These are phyloP conservation scores for Zeus faber DNA, from an alignment of 2,113 vertebrate genomes.

Conservation along the genomic window DNA sequence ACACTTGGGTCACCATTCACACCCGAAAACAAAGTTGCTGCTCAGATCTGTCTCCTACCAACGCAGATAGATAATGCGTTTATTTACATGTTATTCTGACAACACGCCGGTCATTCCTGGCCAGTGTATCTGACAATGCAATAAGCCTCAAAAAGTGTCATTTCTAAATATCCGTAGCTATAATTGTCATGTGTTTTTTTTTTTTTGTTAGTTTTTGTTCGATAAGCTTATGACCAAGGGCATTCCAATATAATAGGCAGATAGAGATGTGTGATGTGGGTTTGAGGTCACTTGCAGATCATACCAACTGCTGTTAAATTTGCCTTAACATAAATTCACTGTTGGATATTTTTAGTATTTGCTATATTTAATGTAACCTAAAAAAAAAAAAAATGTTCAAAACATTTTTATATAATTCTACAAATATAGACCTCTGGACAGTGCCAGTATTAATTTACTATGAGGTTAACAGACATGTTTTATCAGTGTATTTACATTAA, in stretches of 20 bases:
- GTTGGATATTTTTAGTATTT: neutral
- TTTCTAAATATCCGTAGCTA: neutral
- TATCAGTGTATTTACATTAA: no score
- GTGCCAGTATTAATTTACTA: no score
- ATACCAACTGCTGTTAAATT: slow-evolving; percentile 6
- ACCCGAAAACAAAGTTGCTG: neutral
- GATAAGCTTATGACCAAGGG: neutral
- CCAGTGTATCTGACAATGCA: neutral
- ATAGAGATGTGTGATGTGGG: neutral
- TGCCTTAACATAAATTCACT: slow-evolving; percentile 39
- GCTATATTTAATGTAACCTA: neutral
- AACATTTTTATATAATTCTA: no score
- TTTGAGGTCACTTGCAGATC: slow-evolving; percentile 12
- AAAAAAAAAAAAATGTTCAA: no score
- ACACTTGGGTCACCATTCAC: slow-evolving; percentile 2
- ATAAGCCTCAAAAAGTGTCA: neutral
- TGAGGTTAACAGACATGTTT: no score
- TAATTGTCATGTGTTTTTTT: neutral
- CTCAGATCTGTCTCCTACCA: neutral
- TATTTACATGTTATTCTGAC: neutral
- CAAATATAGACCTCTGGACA: no score
- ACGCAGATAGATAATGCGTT: no score
- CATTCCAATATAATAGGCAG: slow-evolving; percentile 9
- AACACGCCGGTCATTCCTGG: neutral
- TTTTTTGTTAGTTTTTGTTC: no score